These are phyloP conservation scores for Paramormyrops hopkinsi DNA, from an alignment of 2,797 vertebrate species.

Conservation along the genomic window DNA sequence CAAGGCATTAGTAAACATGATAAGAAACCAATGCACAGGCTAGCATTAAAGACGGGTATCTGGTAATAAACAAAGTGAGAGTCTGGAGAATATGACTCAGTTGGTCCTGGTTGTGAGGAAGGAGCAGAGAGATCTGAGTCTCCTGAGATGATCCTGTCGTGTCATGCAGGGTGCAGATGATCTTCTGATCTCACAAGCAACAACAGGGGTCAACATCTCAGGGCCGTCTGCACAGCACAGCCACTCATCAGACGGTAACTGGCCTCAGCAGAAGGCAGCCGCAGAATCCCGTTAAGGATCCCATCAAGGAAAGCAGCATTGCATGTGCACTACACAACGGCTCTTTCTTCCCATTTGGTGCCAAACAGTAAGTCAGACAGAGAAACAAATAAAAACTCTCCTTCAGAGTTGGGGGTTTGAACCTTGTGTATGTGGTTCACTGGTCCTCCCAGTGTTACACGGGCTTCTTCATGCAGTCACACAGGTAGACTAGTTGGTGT, in stretches of 20 bases:
- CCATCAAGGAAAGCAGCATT: conserved; percentile 22
- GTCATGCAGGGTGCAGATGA: conserved; percentile 24
- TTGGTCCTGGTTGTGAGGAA: background rate
- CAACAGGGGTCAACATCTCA: conserved; percentile 35
- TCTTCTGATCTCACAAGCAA: background rate
- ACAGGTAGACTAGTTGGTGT: background rate
- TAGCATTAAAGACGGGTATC: background rate
- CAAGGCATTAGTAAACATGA: background rate
- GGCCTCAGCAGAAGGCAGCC: conserved; percentile 40
- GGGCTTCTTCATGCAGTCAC: background rate
- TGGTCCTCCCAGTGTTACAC: background rate
- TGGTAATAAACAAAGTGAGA: background rate
- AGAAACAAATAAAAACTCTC: background rate
- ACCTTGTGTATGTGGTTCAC: background rate
- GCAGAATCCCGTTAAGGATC: conserved; percentile 27
- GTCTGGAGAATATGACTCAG: background rate
- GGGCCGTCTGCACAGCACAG: background rate
- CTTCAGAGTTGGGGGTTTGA: background rate
- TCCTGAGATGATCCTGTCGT: conserved; percentile 25
- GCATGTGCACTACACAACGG: background rate
- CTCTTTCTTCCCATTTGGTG: background rate
- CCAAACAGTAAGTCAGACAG: background rate
- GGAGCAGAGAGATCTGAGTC: background rate
- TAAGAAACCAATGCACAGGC: background rate
- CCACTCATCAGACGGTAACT: conserved; percentile 23